A percentile compares a stretch with the other conserved stretches of the same genome.
These are phyloP conservation scores for Phyto melanocephala DNA, from an alignment of 2,888 invertebrate genomes.

Conservation along the genomic window DNA sequence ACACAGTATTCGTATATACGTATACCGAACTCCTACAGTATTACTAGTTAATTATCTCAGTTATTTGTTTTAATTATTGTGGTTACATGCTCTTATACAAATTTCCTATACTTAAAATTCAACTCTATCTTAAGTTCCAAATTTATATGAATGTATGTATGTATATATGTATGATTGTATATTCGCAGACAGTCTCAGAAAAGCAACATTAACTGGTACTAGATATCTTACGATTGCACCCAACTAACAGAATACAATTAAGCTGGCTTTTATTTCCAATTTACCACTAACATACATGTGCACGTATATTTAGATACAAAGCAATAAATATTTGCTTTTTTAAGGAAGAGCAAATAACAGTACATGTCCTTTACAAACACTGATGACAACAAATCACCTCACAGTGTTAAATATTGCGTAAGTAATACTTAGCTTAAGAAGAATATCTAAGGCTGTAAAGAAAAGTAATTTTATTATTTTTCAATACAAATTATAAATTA, in stretches of 20 bases:
- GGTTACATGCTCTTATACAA: neutral
- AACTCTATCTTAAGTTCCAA: too few species aligned
- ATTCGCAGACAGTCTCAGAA: neutral
- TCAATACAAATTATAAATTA: too few species aligned
- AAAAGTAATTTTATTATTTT: too few species aligned
- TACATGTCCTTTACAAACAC: neutral
- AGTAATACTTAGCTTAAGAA: neutral
- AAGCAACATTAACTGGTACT: neutral
- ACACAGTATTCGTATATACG: neutral
- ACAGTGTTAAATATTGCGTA: conserved; percentile 9
- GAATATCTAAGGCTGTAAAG: conserved; percentile 4
- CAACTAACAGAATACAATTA: neutral
- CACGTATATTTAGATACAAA: neutral
- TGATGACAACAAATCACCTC: conserved; percentile 19
- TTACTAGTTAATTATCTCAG: conserved; percentile 14
- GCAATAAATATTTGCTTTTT: neutral
- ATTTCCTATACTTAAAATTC: too few species aligned
- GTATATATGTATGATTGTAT: neutral
- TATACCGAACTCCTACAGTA: neutral
- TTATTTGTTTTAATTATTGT: conserved; percentile 15
- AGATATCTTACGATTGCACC: neutral
- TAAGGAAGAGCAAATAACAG: conserved; percentile 6
- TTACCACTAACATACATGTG: neutral
- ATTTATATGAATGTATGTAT: neutral
- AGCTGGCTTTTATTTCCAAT: neutral